These are phyloP conservation scores for Drosophila parvula DNA, from an alignment of 1,140 invertebrate species.

Conservation along the genomic window DNA sequence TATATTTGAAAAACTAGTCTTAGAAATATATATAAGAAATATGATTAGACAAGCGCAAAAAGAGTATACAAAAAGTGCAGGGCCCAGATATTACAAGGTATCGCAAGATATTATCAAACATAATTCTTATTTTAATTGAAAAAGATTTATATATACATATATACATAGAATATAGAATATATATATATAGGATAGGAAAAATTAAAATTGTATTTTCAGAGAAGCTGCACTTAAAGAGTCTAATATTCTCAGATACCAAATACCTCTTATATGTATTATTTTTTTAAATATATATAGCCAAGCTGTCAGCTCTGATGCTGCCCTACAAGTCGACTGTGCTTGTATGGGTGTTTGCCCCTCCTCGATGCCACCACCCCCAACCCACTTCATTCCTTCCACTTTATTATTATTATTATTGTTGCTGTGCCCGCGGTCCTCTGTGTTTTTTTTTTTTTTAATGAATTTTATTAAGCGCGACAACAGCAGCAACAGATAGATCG, in stretches of 20 bases:
- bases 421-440: slow-evolving; percentile 10
- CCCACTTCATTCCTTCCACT: slow-evolving; percentile 1
- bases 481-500: slow-evolving; percentile 49
- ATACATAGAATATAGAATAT: too few species aligned
- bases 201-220: too few species aligned
- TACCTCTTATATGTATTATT: too few species aligned
- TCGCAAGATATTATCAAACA: too few species aligned
- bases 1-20: too few species aligned
- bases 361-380: slow-evolving; percentile 3
- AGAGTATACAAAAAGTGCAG: too few species aligned
- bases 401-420: slow-evolving; percentile 60
- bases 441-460: slow-evolving; percentile 33
- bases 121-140: too few species aligned
- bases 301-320: slow-evolving; percentile 4
- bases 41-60: too few species aligned
- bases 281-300: background rate
- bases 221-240: background rate
- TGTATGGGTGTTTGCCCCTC: slow-evolving; percentile 15
- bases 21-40: too few species aligned
- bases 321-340: slow-evolving; percentile 1
- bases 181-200: too few species aligned
- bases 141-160: too few species aligned
- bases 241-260: background rate
- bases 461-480: slow-evolving; percentile 70
- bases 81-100: too few species aligned